phyloP scores from a whole-genome alignment of 2,888 invertebrate genomes.

The Eupithecia exiguata region DNA sequence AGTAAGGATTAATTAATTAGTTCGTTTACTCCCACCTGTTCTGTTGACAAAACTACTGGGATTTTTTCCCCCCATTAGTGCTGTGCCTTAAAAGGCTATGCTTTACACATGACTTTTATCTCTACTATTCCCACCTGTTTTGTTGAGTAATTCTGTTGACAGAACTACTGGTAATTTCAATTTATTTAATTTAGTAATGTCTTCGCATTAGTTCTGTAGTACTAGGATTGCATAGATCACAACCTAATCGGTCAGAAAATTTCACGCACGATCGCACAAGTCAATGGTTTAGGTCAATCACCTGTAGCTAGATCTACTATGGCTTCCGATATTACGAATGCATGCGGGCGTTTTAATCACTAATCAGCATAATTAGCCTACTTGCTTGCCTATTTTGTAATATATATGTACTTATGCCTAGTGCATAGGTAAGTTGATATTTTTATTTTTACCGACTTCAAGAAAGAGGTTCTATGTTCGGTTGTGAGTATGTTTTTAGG shows the following conservation, averaged over 20 bases:
- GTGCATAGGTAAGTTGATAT: background rate
- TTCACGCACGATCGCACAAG: background rate
- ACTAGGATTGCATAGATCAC: background rate
- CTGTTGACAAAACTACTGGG: too few relatives aligned
- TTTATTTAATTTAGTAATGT: too few relatives aligned
- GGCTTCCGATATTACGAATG: slow-evolving; percentile 17
- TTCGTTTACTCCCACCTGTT: too few relatives aligned
- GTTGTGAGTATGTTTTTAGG: too few relatives aligned
- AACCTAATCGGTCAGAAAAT: background rate
- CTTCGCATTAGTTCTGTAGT: background rate
- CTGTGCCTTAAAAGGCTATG: too few relatives aligned
- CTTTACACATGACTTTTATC: too few relatives aligned
- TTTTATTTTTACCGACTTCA: background rate
- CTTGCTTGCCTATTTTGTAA: slow-evolving; percentile 3
- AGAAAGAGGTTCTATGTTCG: too few relatives aligned
- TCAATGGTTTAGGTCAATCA: slow-evolving; percentile 18
- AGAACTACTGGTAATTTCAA: too few relatives aligned
- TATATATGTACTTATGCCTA: background rate
- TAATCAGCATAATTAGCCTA: background rate
- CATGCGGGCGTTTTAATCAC: slow-evolving; percentile 10
- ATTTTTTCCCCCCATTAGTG: too few relatives aligned
- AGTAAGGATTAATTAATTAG: too few relatives aligned
- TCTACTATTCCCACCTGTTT: too few relatives aligned
- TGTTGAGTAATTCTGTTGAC: too few relatives aligned
- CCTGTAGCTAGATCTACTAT: slow-evolving; percentile 20